Evolutionary conservation across 2,888 invertebrate species (phyloP), one percentile per base, ranked within the genome.

Genomic region (Dendrolimus houi): DNA sequence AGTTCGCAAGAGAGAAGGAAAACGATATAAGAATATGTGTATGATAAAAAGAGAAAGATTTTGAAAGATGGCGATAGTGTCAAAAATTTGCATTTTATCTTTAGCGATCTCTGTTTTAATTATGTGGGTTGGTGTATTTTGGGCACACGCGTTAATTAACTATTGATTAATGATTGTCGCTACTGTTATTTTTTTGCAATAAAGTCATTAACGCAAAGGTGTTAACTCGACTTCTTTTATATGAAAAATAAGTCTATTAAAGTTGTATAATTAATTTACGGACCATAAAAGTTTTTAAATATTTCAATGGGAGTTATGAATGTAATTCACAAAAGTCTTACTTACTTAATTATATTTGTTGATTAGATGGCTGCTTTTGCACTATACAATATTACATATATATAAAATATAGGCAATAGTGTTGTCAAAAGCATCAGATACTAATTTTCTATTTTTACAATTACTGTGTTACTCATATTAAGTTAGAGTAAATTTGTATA

Each of bases 51-150:
- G 12, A n/a, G n/a, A 7, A 41, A 52, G 41, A 9, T 66, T 52
- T 2, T 55, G 66, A 79, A 76, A 77, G 61, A 82, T 76, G 77
- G 70, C 70, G 67, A 69, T 71, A 64, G 64, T 65, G 64, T 71
- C 64, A 63, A 70, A 74, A 76, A 84, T 81, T 84, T 76, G 72
- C 83, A 81, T 83, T 70, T 81, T 79, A 85, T 86, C 84, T 78
- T 72, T 72, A 73, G 69, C 71, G 74, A 85, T 86, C 83, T 79
- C 74, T 65, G 61, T 66, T 70, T 82, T 85, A 87, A 86, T 85
- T 87, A 83, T 77, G 78, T 76, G 77, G 70, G 77, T 76, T 77
- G 80, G 81, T 78, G 73, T 73, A 74, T 77, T 78, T 74, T 73
- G 71, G 68, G 71, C 71, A 68, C 69, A 68, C 68, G 68, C 65